Base-by-base conservation (phyloP, 1,140 invertebrate species). In the Lordiphosa clarofinis region DNA sequence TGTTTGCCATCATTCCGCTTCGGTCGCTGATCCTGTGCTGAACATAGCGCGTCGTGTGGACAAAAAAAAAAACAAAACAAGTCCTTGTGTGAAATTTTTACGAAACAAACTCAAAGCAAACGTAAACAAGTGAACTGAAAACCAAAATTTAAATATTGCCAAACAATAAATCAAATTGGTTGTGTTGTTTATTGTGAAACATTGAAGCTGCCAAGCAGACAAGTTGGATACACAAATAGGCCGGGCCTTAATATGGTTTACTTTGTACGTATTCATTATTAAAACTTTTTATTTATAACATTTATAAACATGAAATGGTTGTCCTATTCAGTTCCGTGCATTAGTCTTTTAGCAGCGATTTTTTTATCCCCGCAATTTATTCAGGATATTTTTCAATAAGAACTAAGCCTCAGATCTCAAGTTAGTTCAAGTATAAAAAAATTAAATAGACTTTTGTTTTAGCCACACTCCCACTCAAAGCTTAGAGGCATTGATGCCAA, bases 191-290 rank as follows among this genome's bases (percentile, higher is more conserved):
- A 10, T 62, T 38, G 57, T 50, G 64, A 67, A 44, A 53, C 50
- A 12, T 48, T 28, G 21, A 12, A 52, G 56, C 48, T 28, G 50
- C 62, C 68, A 37, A 40, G 64, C 67, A 49, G 57, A 68, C 59
- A 73, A 71, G 72, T 79, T 86, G 79, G 81, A 86, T 86, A 86
- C 46, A 36, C 19, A 48, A 24, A 24, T 72, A 60, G 81, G 81
- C 86, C 64, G 81, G 39, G 55, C 60, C 76, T 71, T 81, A 88
- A 86, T 88, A 88, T 88, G 86, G 86, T 88, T 84, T 88, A 88
- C 74, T 88, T 88, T 87, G 86, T 88, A 88, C 73, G 86, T 88
- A 88, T 74, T 54, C 19, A 59, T 3, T 35, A 12, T 13, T 12
- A 7, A 6, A 44, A 12, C 7, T 35, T 13, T 15, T 39, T 37